phyloP scores from a whole-genome alignment of 2,113 vertebrate genomes.

The zebrafish (Danio rerio) region DNA sequence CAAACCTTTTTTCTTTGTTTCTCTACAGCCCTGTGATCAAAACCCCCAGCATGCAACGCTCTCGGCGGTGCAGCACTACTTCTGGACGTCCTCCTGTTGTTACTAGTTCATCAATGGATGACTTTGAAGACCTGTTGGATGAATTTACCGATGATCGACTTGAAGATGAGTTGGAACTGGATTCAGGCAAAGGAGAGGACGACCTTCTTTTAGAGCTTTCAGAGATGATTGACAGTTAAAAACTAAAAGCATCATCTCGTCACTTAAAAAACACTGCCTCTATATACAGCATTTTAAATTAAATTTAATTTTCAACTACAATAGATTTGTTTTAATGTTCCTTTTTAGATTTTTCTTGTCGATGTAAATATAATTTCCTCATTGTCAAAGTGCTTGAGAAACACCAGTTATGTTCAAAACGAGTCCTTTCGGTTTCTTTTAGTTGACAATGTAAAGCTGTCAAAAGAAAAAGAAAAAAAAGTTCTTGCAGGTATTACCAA shows the following conservation, averaged over 20 bases:
- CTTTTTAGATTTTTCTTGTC: conserved; percentile 15
- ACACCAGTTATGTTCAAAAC: background rate
- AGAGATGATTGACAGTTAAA: conserved; percentile 92
- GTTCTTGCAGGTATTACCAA: background rate
- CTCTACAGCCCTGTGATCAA: conserved; percentile 62
- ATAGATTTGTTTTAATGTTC: conserved; percentile 26
- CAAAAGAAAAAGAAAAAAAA: background rate
- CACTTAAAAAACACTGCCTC: background rate
- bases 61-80: conserved; percentile 75
- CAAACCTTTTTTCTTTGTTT: conserved; percentile 45
- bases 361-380: conserved; percentile 11
- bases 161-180: conserved; percentile 86
- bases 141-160: conserved; percentile 91
- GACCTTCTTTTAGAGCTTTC: conserved; percentile 93
- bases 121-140: conserved; percentile 92
- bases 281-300: conserved; percentile 8
- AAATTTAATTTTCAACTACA: conserved; percentile 3
- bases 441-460: conserved; percentile 18
- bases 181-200: conserved; percentile 89
- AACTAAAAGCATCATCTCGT: background rate
- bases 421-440: background rate
- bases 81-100: conserved; percentile 65
- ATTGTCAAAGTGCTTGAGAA: background rate
- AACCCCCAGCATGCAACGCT: conserved; percentile 64
- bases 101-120: conserved; percentile 80